Base-by-base conservation (phyloP, 2,113 vertebrate genomes). In the Sylvia atricapilla region DNA sequence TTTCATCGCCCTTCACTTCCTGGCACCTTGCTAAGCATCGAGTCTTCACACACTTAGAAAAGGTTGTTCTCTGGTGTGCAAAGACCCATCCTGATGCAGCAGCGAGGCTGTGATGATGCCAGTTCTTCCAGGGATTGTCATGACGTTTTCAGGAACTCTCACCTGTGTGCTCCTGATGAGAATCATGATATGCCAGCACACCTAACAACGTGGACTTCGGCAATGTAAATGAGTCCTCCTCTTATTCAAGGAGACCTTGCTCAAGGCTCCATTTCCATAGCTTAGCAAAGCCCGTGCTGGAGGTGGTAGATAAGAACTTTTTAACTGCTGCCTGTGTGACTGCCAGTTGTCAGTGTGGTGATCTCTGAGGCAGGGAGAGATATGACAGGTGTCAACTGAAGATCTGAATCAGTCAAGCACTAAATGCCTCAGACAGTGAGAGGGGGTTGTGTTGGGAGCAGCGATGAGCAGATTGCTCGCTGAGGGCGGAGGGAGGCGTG, bases 301-400 rank as follows among this genome's bases (percentile, higher is more conserved):
- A 59, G 55, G 31, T 84, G 68, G 77, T 47, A 50, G 85, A 66
- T 76, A 58, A 0, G 9, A 78, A 50, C 68, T 86, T 87, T 50
- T 44, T 13, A 59, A 47, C 72, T 90, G 75, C 79, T 62, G 22
- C 56, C 63, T 77, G 23, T 66, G 49, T 0, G 6, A 47, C 47
- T 93, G 94, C 69, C 95, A 93, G 83, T 13, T 93, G 94, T 81
- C 80, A 52, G 56, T 2, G 35, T 58, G 79, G 59, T 84, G 56
- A 47, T 84, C 68, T 88, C 68, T 84, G 69, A 82, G 75, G 86
- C 90, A 84, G 50, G 83, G 83, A 70, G 64, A 47, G 88, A 28
- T 80, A 23, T 0, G 6, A 55, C 95, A 93, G 95, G 90, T 96
- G 95, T 80, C 89, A 95, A 90, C 94, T 81, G 95, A 92, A 78